Evolutionary conservation across 2,888 invertebrate genomes (phyloP), one percentile per base, ranked within the genome.

Genomic region (Polydrusus pterygomalis): DNA sequence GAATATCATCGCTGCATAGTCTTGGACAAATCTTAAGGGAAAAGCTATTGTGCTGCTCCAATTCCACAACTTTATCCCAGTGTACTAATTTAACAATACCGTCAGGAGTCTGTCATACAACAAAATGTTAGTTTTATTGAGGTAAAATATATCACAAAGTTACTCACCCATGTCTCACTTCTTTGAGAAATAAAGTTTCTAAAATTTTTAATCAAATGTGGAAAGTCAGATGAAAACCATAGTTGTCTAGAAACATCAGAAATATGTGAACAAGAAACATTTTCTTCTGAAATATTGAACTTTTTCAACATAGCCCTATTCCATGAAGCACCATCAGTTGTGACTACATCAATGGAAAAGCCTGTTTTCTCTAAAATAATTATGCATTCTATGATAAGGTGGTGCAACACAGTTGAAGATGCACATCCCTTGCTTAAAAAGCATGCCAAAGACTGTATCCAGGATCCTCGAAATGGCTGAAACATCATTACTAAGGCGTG

Each of bases 251-350:
- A 34, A 13, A 68, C 40, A n/a, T 76, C 75, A 18, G 63, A 60
- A 10, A 69, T 51, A 45, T 79, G 78, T 15, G 56, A 62, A 56
- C 75, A 76, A 64, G 49, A 54, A 54, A 74, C 63, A 34, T 69
- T 49, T 58, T 65, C 47, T 25, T 58, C 58, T 13, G 30, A 30
- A 11, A 80, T 63, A 8, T 70, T 65, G 60, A 78, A 78, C 25
- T 71, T 51, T 18, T 78, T 74, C 80, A 79, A 80, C 79, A 79
- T 80, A 30, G 56, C 45, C n/a, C 77, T 43, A 60, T 79, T 80
- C 72, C 78, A 79, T 10, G 72, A 45, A 15, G 77, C 79, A 17
- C 78, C 78, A 72, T 79, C 79, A 34, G 73, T 73, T 45, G 76
- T 72, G 8, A 79, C 60, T n/a, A 78, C 76, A 71, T 78, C 75